Conservation (phyloP, 2,888 invertebrate species). For the Acanthosepion pharaonis region DNA sequence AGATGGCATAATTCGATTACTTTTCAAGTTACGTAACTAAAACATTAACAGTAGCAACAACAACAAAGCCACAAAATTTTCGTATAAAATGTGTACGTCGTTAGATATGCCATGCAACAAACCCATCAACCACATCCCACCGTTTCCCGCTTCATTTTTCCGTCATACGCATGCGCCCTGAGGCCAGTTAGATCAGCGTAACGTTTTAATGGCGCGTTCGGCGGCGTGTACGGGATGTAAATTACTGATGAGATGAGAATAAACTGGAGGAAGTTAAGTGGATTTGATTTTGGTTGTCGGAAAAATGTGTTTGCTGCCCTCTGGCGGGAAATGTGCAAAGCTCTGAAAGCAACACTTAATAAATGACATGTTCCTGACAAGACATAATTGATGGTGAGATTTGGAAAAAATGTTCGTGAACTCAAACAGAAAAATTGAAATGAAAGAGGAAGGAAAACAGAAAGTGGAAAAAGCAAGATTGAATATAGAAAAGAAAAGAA, state of each 20-base stretch:
- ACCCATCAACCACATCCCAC: not conserved
- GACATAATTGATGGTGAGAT: not conserved
- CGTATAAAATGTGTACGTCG: slow-evolving; percentile 17
- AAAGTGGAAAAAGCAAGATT: not conserved
- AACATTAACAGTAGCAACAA: not conserved
- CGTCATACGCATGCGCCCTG: not conserved
- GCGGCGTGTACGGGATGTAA: slow-evolving; percentile 17
- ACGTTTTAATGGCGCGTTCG: slow-evolving; percentile 18
- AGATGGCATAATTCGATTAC: not conserved
- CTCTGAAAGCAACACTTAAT: slow-evolving; percentile 33
- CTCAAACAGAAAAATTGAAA: not conserved
- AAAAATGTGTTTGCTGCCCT: slow-evolving; percentile 33
- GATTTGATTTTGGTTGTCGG: slow-evolving; percentile 33
- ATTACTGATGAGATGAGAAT: slow-evolving; percentile 33
- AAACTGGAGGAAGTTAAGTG: slow-evolving; percentile 33
- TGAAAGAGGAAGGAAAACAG: not conserved
- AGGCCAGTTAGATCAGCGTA: slow-evolving; percentile 16
- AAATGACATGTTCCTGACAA: slow-evolving; percentile 20
- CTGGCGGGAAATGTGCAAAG: not conserved
- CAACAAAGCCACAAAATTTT: not conserved
- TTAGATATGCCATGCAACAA: not conserved
- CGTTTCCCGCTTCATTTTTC: not conserved
- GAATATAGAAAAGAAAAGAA: not conserved
- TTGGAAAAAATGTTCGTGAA: not conserved
- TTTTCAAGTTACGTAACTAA: not conserved